A percentile compares a stretch with the other conserved stretches of the same genome.
Conservation (phyloP, 2,113 vertebrate species). For the Paraplagusia blochii region DNA sequence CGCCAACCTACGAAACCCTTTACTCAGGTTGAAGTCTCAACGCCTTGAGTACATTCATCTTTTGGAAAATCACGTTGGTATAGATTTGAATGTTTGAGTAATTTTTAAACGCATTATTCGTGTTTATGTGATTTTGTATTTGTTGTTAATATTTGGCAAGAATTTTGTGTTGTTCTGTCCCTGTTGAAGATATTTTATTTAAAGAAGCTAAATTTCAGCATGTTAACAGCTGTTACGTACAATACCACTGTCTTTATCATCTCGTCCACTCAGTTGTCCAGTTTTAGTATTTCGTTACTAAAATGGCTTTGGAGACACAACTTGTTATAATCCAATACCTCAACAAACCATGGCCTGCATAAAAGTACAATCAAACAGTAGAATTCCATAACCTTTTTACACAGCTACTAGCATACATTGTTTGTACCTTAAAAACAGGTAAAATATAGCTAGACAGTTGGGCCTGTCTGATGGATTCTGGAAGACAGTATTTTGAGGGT, state of each 20-base stretch:
- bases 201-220: conserved; percentile 11
- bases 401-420: not conserved
- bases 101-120: conserved; percentile 6
- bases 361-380: too few relatives aligned
- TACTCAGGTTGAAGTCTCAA: conserved; percentile 59
- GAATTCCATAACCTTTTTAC: too few relatives aligned
- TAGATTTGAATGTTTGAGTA: not conserved
- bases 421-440: conserved; percentile 23
- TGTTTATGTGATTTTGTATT: conserved; percentile 12
- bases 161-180: conserved; percentile 6
- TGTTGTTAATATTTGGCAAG: not conserved
- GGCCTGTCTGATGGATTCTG: conserved; percentile 4
- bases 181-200: conserved; percentile 3
- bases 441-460: conserved; percentile 6
- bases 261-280: conserved; percentile 8
- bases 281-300: not conserved
- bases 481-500: conserved; percentile 1
- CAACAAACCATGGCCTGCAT: too few relatives aligned
- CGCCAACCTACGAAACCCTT: conserved; percentile 40
- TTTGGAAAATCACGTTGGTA: not conserved
- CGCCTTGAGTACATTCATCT: conserved; percentile 25
- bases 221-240: conserved; percentile 6
- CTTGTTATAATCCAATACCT: too few relatives aligned
- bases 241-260: conserved; percentile 12
- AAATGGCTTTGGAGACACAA: not conserved